Evolutionary conservation across 2,797 vertebrate genomes (phyloP).

Genomic region (Micromesistius poutassou): DNA sequence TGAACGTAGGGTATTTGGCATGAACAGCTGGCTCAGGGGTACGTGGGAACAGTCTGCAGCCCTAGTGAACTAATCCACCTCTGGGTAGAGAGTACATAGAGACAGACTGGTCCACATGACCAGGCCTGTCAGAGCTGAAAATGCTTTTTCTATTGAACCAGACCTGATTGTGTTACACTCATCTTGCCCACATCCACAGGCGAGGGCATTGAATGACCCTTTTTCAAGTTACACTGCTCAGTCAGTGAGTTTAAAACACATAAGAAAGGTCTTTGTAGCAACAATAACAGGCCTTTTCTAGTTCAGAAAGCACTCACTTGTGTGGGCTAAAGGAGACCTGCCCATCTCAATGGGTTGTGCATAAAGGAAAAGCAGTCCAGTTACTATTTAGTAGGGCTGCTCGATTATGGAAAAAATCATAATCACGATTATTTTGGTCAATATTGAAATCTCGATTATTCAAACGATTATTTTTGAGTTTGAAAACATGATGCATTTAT

Average conservation of each 20-base stretch:
- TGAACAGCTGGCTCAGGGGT: constrained; percentile 26
- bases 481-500: too few species aligned
- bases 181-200: neutral
- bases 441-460: too few species aligned
- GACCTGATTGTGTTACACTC: constrained; percentile 4
- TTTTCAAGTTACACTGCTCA: neutral
- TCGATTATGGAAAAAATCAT: too few species aligned
- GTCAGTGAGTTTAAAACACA: neutral
- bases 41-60: constrained; percentile 42
- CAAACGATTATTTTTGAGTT: too few species aligned
- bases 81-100: constrained; percentile 13
- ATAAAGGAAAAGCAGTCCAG: neutral
- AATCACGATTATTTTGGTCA: too few species aligned
- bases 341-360: neutral
- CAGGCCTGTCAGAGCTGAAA: constrained; percentile 38
- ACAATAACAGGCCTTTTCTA: neutral
- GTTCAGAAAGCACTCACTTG: neutral
- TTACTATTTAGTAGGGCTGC: too few species aligned
- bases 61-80: constrained; percentile 36
- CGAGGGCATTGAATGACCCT: neutral
- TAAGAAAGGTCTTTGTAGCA: neutral
- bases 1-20: constrained; percentile 23
- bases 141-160: constrained; percentile 17
- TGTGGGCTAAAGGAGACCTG: neutral
- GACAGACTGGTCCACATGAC: constrained; percentile 39